Percentiles rank a stretch among this genome's conserved stretches.
Evolutionary conservation across 1,140 invertebrate species (phyloP).

Genomic region (Pachypsylla venusta): DNA sequence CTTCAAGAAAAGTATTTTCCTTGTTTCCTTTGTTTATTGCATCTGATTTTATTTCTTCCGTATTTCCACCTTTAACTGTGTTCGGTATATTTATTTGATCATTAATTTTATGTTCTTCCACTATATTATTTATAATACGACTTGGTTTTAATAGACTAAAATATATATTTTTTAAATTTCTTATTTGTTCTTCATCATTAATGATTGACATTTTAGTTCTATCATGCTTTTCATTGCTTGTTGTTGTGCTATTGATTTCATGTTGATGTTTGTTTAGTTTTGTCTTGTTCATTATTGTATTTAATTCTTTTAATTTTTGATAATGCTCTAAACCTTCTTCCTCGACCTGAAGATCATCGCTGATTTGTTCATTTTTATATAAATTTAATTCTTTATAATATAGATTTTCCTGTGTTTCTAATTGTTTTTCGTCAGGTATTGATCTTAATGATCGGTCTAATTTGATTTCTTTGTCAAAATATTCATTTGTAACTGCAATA

Average conservation of each 20-base stretch:
- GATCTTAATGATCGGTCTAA: background rate
- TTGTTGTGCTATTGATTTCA: conserved; percentile 12
- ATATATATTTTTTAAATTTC: background rate
- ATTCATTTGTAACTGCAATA: conserved; percentile 1
- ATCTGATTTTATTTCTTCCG: no score
- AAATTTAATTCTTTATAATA: conserved; percentile 51
- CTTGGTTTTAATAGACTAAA: background rate
- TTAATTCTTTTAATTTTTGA: conserved; percentile 16
- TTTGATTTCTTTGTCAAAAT: background rate
- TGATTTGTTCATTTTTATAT: conserved; percentile 56
- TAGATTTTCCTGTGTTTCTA: background rate
- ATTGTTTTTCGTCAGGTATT: background rate
- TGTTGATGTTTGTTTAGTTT: conserved; percentile 1
- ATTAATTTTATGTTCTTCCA: background rate
- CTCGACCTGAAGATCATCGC: conserved; percentile 64
- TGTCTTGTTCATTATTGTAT: conserved; percentile 13
- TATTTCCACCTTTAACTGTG: background rate
- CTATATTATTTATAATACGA: background rate
- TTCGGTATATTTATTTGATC: no score
- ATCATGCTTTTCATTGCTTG: background rate
- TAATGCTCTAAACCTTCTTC: conserved; percentile 56
- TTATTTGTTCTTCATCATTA: background rate
- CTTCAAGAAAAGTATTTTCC: background rate
- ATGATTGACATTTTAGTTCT: background rate
- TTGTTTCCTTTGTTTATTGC: background rate